Base-by-base conservation (phyloP, 2,113 vertebrate species). In the Xiphias gladius region DNA sequence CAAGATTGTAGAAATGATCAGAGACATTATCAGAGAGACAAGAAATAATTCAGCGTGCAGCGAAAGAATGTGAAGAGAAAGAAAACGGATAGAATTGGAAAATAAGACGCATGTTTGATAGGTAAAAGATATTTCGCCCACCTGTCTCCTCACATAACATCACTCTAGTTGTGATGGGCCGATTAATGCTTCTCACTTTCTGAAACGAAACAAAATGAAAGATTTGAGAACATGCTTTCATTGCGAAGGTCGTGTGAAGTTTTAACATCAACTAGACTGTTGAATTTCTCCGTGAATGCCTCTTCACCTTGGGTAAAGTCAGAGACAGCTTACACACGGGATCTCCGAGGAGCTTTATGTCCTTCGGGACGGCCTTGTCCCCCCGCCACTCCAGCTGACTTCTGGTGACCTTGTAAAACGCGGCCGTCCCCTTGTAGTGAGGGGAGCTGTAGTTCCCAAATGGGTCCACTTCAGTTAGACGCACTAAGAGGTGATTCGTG, bases 381-480 rank as follows among this genome's bases (percentile, higher is more conserved):
- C 87, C 89, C 13, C 63, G 84, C 86, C 89, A 88, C 35, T 82
- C 84, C 82, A 94, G 83, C 80, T 95, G 93, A 68, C 93, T 92
- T 91, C 92, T 95, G 88, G 84, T 84, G 61, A 96, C 74, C 92
- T 95, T 97, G 68, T 96, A 96, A 76, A 97, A 94, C 9, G 93
- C 52, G 48, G 84, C 92, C 0, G 94, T 94, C 43, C 97, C 97
- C 89, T 97, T 98, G 88, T 97, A 97, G 91, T 98, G 91, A 26
- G 96, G 94, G 5, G 95, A 98, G 81, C 96, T 97, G 80, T 96
- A 92, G 89, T 97, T 98, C 68, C 96, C 96, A 50, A 96, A 97
- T 10, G 96, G 95, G 91, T 97, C 96, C 71, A 97, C 92, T 67
- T 96, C 96, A 35, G 94, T 95, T 13, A 97, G 95, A 70, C 83